Evolutionary conservation across 1,140 invertebrate species (phyloP).

Genomic region (Zophobas atratus): DNA sequence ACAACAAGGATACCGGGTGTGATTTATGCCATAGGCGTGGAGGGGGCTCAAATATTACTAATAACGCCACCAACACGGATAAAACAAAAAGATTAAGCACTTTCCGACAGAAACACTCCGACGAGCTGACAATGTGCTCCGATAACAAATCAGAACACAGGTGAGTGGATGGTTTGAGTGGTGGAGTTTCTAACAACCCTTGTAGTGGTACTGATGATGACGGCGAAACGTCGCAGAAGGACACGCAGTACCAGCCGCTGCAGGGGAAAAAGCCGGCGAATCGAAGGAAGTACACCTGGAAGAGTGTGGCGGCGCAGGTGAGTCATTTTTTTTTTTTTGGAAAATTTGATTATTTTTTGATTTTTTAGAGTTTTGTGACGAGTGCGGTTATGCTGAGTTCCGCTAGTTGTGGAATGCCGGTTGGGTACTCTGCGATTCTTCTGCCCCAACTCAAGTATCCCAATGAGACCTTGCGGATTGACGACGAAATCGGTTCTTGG

Average conservation of each 20-base stretch:
- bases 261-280: constrained; percentile 17
- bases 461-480: constrained; percentile 73
- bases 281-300: constrained; percentile 28
- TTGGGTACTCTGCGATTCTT: constrained; percentile 82
- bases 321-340: not conserved
- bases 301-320: constrained; percentile 49
- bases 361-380: constrained; percentile 75
- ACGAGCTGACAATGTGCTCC: constrained; percentile 28
- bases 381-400: constrained; percentile 77
- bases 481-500: constrained; percentile 78
- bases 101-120: constrained; percentile 5
- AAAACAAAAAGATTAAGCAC: constrained; percentile 38
- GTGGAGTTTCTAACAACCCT: not conserved
- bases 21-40: constrained; percentile 27
- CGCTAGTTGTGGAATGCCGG: constrained; percentile 80
- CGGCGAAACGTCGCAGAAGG: not conserved
- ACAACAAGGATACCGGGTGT: constrained; percentile 43
- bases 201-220: constrained; percentile 42
- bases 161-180: not conserved
- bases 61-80: constrained; percentile 35
- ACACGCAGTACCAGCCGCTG: constrained; percentile 44
- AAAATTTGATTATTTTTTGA: constrained; percentile 13
- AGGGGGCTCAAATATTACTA: constrained; percentile 39
- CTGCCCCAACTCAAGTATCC: constrained; percentile 75
- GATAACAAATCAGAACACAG: constrained; percentile 40